phyloP scores from a whole-genome alignment of 2,888 invertebrate species.

The Platycnemis pennipes region DNA sequence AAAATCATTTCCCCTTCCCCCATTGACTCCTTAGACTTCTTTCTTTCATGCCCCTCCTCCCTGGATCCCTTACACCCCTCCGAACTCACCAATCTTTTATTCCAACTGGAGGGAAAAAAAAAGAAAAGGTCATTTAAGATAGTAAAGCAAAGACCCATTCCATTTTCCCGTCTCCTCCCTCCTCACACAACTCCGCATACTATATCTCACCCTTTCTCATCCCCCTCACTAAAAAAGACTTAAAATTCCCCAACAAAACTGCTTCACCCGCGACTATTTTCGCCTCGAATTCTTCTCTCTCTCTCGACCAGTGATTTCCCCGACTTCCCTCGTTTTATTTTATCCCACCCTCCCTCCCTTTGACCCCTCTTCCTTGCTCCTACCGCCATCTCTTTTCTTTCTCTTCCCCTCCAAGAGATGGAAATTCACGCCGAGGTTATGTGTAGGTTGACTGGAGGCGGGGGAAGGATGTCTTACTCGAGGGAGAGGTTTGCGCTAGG shows the following conservation, averaged over 20 bases:
- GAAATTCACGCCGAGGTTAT: conserved; percentile 42
- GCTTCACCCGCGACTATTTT: conserved; percentile 54
- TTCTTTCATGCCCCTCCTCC: background rate
- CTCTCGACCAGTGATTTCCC: conserved; percentile 40
- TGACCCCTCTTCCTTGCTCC: background rate
- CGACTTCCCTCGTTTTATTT: conserved; percentile 56
- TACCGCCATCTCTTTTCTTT: background rate
- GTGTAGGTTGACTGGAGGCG: background rate
- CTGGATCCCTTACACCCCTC: background rate
- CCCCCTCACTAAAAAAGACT: background rate
- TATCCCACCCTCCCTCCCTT: background rate
- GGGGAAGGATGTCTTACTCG: background rate
- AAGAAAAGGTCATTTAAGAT: conserved; percentile 12
- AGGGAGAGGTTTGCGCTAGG: background rate
- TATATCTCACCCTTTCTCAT: background rate
- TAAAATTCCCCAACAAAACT: conserved; percentile 59
- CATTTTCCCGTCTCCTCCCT: background rate
- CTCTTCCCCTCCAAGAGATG: conserved; percentile 1
- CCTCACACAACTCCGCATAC: background rate
- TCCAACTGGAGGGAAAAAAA: background rate
- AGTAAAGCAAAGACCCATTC: conserved; percentile 1
- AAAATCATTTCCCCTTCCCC: background rate
- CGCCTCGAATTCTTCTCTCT: conserved; percentile 59
- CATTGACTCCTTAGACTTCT: background rate
- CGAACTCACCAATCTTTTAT: background rate